These are phyloP conservation scores for Emydura subglobosa DNA, from an alignment of 2,113 vertebrate species.

Conservation along the genomic window DNA sequence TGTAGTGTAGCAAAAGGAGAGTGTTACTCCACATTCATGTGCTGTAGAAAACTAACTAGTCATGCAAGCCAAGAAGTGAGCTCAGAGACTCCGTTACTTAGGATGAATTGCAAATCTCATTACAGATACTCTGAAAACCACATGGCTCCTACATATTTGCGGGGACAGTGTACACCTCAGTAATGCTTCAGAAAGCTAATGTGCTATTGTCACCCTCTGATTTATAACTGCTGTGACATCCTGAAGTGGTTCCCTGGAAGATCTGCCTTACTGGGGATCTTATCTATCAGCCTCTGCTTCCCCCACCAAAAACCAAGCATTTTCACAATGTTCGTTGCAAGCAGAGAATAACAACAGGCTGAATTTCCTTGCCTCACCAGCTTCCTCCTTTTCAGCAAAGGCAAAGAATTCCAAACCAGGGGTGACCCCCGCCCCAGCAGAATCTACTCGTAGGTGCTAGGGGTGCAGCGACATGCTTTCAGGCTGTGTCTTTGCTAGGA, in stretches of 20 bases:
- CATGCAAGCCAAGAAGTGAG: background rate
- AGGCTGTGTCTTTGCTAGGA: too few species aligned
- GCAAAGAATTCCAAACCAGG: background rate
- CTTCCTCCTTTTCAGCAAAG: background rate
- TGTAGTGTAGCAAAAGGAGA: background rate
- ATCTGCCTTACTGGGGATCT: accelerated
- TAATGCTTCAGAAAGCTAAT: background rate
- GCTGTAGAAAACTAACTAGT: background rate
- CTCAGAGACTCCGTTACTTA: accelerated
- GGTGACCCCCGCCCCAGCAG: background rate
- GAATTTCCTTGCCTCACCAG: background rate
- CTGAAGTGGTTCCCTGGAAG: background rate
- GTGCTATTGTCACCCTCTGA: background rate
- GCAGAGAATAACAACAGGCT: background rate
- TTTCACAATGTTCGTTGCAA: background rate
- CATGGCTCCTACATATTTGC: background rate
- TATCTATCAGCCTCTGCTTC: background rate
- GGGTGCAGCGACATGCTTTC: background rate
- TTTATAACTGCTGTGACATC: background rate
- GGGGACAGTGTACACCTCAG: background rate
- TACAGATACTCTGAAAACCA: background rate
- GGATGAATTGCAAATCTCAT: background rate
- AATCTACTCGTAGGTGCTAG: accelerated
- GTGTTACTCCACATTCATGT: too few species aligned
- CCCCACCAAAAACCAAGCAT: background rate